Conservation (phyloP, 2,888 invertebrate species). For the Exocentrus adspersus region DNA sequence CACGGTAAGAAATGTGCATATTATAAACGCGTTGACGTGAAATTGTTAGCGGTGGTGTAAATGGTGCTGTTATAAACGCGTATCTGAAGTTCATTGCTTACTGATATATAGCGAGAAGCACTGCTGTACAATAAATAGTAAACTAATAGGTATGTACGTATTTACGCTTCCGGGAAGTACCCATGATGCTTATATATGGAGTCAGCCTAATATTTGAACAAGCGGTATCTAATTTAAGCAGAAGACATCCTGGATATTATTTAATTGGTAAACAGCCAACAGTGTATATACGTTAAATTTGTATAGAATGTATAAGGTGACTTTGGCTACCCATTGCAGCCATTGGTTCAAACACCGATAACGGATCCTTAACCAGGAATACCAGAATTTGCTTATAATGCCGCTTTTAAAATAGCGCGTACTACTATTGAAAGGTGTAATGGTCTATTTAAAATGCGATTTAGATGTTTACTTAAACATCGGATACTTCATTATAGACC, state of each 20-base stretch:
- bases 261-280: neutral
- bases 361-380: neutral
- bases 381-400: slow-evolving; percentile 10
- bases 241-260: neutral
- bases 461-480: neutral
- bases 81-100: too few relatives aligned
- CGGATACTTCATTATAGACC: neutral
- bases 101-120: too few relatives aligned
- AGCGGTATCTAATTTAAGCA: neutral
- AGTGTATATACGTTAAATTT: too few relatives aligned
- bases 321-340: neutral
- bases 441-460: slow-evolving; percentile 12
- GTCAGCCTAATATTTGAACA: neutral
- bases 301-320: too few relatives aligned
- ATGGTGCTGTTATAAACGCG: too few relatives aligned
- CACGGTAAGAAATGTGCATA: too few relatives aligned
- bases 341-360: neutral
- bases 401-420: slow-evolving; percentile 10
- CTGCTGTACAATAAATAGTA: too few relatives aligned
- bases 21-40: too few relatives aligned
- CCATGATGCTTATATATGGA: neutral
- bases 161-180: neutral
- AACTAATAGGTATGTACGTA: too few relatives aligned
- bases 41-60: too few relatives aligned
- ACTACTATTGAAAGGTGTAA: slow-evolving; percentile 6